Base-by-base conservation (phyloP, 2,797 vertebrate genomes). In the Sciaenops ocellatus region DNA sequence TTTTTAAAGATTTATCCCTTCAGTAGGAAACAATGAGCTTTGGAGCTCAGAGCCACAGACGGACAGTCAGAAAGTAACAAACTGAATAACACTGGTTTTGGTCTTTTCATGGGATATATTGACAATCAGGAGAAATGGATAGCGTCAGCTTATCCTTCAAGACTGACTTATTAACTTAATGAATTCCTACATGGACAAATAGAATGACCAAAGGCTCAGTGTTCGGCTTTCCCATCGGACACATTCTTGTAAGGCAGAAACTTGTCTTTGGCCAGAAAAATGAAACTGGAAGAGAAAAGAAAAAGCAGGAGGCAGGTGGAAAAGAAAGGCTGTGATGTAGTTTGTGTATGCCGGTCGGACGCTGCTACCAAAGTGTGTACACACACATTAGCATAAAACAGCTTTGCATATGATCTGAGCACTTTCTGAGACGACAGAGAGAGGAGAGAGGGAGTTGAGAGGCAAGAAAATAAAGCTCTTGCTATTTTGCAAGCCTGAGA, bases 361-460 rank as follows among this genome's bases (percentile, higher is more conserved):
- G 68, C 63, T 9, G 72, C 83, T 73, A 85, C 86, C 82, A 86
- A 90, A 87, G 80, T 85, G 79, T 87, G 83, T 88, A 89, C 85
- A 84, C 85, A 85, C 50, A 67, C 78, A 92, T 92, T 92, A 92
- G 87, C 92, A 92, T 93, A 91, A 93, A 92, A 88, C 82, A 90
- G 88, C 90, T 91, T 92, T 92, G 89, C 89, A 89, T 92, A 90
- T 90, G 87, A 92, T 91, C 90, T 87, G 81, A 91, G 89, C 81
- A 75, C 80, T 83, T 85, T 90, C 80, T 83, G n/a, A 81, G 85
- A 89, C 66, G 73, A 84, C 82, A 82, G 84, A 76, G 61, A 73
- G 63, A 62, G 79, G 61, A 73, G 66, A 62, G 79, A 62, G 70
- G 13, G 73, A 67, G 79, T 78, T 79, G 86, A 85, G 84, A 85